Conservation (phyloP, 1,140 invertebrate species). For the Sogatella furcifera region DNA sequence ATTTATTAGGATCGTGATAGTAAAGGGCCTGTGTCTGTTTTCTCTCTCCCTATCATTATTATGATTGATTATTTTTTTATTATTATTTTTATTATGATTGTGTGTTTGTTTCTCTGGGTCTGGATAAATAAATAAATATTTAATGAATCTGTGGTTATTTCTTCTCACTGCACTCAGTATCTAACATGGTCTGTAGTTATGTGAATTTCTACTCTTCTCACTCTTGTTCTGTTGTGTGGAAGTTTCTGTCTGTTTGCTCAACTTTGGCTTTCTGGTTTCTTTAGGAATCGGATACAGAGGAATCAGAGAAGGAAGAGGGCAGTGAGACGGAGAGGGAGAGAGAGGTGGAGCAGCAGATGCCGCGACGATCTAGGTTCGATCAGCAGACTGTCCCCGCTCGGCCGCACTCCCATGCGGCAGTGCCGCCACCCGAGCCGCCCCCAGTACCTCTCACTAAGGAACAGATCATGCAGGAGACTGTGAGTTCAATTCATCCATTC, state of each 20-base stretch:
- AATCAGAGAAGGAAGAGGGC: slow-evolving; percentile 36
- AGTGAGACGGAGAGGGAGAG: slow-evolving; percentile 28
- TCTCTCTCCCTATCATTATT: too few species aligned
- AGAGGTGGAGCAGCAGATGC: slow-evolving; percentile 25
- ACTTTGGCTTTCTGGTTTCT: slow-evolving; percentile 1
- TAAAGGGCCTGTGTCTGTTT: too few species aligned
- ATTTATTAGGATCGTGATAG: too few species aligned
- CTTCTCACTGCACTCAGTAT: too few species aligned
- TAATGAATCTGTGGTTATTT: too few species aligned
- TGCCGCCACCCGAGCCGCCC: slow-evolving; percentile 16
- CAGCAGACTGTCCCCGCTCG: slow-evolving; percentile 19
- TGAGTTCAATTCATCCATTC: slow-evolving; percentile 27
- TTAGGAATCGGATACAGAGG: slow-evolving; percentile 44
- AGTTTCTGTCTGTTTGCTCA: slow-evolving; percentile 1
- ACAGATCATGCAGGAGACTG: slow-evolving; percentile 43
- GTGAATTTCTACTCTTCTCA: not conserved
- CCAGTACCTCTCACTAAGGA: slow-evolving; percentile 32
- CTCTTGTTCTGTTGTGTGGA: not conserved
- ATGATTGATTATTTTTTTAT: too few species aligned
- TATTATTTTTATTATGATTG: too few species aligned
- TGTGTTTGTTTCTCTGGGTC: too few species aligned
- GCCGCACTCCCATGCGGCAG: not conserved
- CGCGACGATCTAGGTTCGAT: slow-evolving; percentile 35
- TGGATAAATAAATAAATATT: too few species aligned
- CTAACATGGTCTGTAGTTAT: too few species aligned